Evolutionary conservation across 1,140 invertebrate species (phyloP), one percentile per base, ranked within the genome.

Genomic region (Drosophila kanapiae): DNA sequence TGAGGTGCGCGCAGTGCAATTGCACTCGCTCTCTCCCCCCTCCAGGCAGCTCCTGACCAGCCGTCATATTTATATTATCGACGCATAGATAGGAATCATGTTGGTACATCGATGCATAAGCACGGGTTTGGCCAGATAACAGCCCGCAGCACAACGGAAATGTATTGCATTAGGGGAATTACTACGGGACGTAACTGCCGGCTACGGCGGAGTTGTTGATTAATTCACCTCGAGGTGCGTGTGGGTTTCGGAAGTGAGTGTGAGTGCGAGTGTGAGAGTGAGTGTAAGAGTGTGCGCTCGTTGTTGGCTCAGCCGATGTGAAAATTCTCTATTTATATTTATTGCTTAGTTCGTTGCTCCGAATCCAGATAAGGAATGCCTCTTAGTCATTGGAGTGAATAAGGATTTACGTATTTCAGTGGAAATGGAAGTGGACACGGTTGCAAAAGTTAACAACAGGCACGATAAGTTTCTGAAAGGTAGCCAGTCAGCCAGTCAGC

Each of bases 11-110:
- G 65, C 60, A 75, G 62, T 90, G 84, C 84, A 87, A 88, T 88
- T 88, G 85, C 85, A 81, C 58, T 64, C 49, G 40, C 31, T 29
- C 53, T 9, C 10, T 27, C 33, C 2, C 53, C 53, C 11, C 23
- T 1, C 23, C 23, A 2, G 23, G 23, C 23, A 11, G 29, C 29
- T 16, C 63, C 65, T 71, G 67, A 48, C 69, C 69, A 72, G 45
- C 77, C 85, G 84, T 87, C 85, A 88, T 84, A 87, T 88, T 88
- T 87, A 90, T 87, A 77, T 74, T 87, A 88, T 87, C 84, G 84
- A 78, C 74, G 69, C 43, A 53, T 72, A 83, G 83, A 87, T 87
- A 83, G 74, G 88, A 88, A 87, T 87, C 83, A 83, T 88, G 83
- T 87, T 87, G 83, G 80, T 80, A 29, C 48, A 51, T 51, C 48